These are phyloP conservation scores for Elaphurus davidianus DNA, from an alignment of 2,113 vertebrate genomes.

Conservation along the genomic window DNA sequence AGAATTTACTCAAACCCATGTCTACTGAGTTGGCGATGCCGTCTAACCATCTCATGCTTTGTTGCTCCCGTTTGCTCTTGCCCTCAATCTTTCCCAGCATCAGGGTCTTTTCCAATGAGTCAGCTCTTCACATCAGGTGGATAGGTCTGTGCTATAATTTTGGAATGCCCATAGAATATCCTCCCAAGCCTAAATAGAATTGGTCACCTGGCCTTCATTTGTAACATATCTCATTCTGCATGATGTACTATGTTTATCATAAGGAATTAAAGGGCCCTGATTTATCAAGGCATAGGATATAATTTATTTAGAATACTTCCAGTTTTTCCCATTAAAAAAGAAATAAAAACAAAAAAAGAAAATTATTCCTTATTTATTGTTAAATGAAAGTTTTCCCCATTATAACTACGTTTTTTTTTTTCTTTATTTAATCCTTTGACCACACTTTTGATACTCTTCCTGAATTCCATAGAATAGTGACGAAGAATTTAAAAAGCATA, in stretches of 20 bases:
- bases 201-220: not conserved
- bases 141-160: not conserved
- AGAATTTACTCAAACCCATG: not conserved
- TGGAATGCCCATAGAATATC: not conserved
- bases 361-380: not conserved
- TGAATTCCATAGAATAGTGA: not conserved
- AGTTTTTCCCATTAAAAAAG: not conserved
- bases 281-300: not conserved
- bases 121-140: not conserved
- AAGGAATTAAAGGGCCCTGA: not conserved
- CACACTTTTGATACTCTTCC: not conserved
- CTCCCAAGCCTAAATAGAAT: not conserved
- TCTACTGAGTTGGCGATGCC: not conserved
- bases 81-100: not conserved
- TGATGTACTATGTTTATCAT: not conserved
- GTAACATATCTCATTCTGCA: not conserved
- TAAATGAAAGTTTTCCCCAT: not conserved
- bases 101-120: not conserved
- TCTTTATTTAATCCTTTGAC: not conserved
- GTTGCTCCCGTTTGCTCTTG: not conserved
- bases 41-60: not conserved
- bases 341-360: not conserved
- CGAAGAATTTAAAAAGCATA: not conserved
- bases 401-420: not conserved
- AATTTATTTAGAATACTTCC: not conserved